phyloP scores from a whole-genome alignment of 1,140 invertebrate genomes.

The Thaumetopoea pityocampa region DNA sequence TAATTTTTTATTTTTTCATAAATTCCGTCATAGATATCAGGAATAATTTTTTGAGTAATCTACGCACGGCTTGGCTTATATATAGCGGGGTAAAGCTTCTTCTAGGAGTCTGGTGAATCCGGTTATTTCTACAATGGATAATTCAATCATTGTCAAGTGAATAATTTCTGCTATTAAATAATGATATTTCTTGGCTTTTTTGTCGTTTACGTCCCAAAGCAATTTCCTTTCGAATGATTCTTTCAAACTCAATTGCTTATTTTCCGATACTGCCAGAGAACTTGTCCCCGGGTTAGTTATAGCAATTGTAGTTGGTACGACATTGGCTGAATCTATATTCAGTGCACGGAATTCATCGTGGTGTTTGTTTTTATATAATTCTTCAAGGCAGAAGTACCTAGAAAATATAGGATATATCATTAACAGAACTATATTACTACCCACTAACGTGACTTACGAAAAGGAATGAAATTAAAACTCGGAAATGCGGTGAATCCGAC shows the following conservation, averaged over 20 bases:
- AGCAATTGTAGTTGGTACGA: too few species aligned
- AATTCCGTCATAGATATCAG: conserved; percentile 33
- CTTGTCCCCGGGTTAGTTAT: too few species aligned
- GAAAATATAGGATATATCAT: too few species aligned
- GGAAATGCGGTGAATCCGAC: too few species aligned
- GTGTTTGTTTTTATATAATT: too few species aligned
- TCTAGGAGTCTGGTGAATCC: conserved; percentile 25
- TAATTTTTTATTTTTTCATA: conserved; percentile 20
- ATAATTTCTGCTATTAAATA: conserved; percentile 33
- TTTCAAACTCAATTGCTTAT: conserved; percentile 15
- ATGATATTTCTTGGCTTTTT: conserved; percentile 26
- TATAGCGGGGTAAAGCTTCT: conserved; percentile 24
- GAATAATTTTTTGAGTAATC: conserved; percentile 29
- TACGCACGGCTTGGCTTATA: conserved; percentile 29
- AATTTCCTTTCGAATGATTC: conserved; percentile 23
- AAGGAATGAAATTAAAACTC: too few species aligned
- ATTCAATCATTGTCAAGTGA: conserved; percentile 30
- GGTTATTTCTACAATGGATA: conserved; percentile 25
- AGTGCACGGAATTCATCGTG: too few species aligned
- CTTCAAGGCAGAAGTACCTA: too few species aligned
- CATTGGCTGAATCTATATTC: too few species aligned
- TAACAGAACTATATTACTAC: too few species aligned
- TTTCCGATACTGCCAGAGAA: conserved; percentile 1
- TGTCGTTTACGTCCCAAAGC: conserved; percentile 26
- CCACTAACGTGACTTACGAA: too few species aligned